Evolutionary conservation across 1,140 invertebrate species (phyloP).

Genomic region (Drosophila sturtevanti): DNA sequence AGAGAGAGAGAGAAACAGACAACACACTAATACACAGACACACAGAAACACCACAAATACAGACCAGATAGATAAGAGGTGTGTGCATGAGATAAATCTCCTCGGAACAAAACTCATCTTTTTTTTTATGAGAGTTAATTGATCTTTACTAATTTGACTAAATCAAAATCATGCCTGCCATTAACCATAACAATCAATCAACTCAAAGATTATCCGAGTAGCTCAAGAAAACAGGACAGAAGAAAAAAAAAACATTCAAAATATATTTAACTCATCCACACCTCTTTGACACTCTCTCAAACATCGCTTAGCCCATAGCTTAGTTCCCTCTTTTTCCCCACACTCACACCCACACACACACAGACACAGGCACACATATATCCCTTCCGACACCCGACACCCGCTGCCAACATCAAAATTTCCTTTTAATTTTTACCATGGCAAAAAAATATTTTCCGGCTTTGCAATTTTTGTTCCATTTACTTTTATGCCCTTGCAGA

Average conservation of each 20-base stretch:
- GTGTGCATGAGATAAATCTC: background rate
- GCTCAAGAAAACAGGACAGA: too few species aligned
- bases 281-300: background rate
- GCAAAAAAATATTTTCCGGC: background rate
- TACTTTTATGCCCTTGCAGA: background rate
- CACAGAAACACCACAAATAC: slow-evolving; percentile 18
- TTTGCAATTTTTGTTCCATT: background rate
- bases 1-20: slow-evolving; percentile 5
- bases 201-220: background rate
- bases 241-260: background rate
- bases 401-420: background rate
- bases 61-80: slow-evolving; percentile 19
- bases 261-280: background rate
- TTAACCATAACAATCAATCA: background rate
- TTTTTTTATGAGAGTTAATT: too few species aligned
- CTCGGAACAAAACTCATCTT: background rate
- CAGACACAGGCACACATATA: too few species aligned
- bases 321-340: background rate
- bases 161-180: too few species aligned
- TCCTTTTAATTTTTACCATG: background rate
- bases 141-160: too few species aligned
- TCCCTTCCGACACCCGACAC: too few species aligned
- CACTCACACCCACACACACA: too few species aligned
- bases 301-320: background rate
- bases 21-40: slow-evolving; percentile 10